Conservation (phyloP, 2,797 vertebrate species). For the Chromobotia macracanthus region DNA sequence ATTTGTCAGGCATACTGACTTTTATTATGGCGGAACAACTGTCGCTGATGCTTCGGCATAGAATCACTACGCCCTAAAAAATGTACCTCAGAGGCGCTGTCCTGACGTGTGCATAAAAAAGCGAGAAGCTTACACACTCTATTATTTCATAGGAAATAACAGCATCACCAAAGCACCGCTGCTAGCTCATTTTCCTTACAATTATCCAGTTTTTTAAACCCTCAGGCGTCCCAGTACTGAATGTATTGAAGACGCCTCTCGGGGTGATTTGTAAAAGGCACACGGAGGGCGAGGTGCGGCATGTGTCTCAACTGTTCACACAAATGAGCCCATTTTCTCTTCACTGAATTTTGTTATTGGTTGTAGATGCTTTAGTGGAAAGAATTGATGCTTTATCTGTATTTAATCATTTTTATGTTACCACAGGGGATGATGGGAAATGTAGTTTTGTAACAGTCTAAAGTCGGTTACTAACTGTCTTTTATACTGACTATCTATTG, state of each 20-base stretch:
- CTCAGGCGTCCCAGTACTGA: constrained; percentile 57
- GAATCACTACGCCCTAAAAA: constrained; percentile 47
- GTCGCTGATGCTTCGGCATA: constrained; percentile 58
- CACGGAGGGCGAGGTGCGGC: neutral
- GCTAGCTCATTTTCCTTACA: constrained; percentile 60
- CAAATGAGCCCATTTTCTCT: neutral
- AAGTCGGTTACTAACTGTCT: no score
- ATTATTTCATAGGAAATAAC: constrained; percentile 66
- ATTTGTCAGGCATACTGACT: constrained; percentile 71
- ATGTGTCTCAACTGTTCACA: neutral
- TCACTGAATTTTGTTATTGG: neutral
- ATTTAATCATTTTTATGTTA: no score
- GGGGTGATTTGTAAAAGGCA: constrained; percentile 54
- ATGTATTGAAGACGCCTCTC: constrained; percentile 49
- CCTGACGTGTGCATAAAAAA: constrained; percentile 58
- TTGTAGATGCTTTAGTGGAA: neutral
- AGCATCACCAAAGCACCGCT: constrained; percentile 56
- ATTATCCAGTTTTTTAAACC: constrained; percentile 63
- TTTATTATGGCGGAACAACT: constrained; percentile 66
- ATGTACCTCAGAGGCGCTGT: constrained; percentile 39
- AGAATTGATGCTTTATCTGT: neutral
- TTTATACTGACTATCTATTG: no score
- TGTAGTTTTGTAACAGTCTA: no score
- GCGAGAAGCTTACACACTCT: constrained; percentile 53
- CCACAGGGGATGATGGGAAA: no score